Evolutionary conservation across 2,113 vertebrate genomes (phyloP).

Genomic region (Eudyptes chrysolophus): DNA sequence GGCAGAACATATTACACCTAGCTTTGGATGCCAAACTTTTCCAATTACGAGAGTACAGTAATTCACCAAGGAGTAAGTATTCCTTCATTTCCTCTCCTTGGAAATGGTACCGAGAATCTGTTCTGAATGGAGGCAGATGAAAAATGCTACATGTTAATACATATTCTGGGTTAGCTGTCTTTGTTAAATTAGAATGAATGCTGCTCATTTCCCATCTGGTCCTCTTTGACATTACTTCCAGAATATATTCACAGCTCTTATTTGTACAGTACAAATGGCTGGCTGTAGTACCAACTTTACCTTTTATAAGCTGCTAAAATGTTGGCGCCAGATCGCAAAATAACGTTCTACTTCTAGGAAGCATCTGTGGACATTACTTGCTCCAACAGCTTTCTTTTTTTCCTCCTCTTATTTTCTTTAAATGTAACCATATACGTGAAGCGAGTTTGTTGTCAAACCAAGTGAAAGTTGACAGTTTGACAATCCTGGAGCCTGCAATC

Average conservation of each 20-base stretch:
- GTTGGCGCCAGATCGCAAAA: constrained; percentile 56
- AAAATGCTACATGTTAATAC: constrained; percentile 63
- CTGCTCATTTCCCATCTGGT: constrained; percentile 73
- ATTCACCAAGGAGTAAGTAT: constrained; percentile 50
- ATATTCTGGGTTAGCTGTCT: constrained; percentile 64
- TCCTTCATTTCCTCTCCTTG: constrained; percentile 55
- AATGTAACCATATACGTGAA: constrained; percentile 42
- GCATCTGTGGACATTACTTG: constrained; percentile 49
- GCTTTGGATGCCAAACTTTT: background rate
- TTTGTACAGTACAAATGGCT: constrained; percentile 62
- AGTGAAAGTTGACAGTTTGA: constrained; percentile 54
- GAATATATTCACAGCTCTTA: constrained; percentile 71
- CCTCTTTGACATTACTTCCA: constrained; percentile 69
- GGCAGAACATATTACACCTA: constrained; percentile 57
- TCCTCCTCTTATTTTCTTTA: constrained; percentile 49
- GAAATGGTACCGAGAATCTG: constrained; percentile 51
- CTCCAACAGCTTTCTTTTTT: constrained; percentile 58
- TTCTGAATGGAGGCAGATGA: constrained; percentile 62
- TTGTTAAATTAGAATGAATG: constrained; percentile 69
- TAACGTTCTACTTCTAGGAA: constrained; percentile 53
- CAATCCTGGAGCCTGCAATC: constrained; percentile 12
- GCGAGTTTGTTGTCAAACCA: constrained; percentile 63
- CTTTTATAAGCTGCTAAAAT: constrained; percentile 65
- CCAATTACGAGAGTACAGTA: constrained; percentile 27
- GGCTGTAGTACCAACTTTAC: constrained; percentile 69